Evolutionary conservation across 2,888 invertebrate genomes (phyloP), one percentile per base, ranked within the genome.

Genomic region (Tipula unca): DNA sequence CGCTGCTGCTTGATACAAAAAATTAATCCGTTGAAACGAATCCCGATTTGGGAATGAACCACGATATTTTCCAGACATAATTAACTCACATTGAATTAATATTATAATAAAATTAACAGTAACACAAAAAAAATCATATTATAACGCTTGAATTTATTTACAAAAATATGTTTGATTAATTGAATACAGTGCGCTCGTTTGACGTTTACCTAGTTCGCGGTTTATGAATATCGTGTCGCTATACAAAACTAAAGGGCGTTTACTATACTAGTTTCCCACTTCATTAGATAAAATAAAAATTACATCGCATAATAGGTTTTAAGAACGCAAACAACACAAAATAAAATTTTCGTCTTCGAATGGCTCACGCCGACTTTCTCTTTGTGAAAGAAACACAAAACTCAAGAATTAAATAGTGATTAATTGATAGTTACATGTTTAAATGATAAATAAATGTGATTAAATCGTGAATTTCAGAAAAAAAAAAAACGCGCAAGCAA

Each of bases 1-100:
- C 85, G 88, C 87, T 0, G 90, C 89, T 0, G 91, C 91, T 87
- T 91, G 91, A 86, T 90, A 90, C 0, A 91, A 87, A 42, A 90
- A 91, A 85, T 91, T 91, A 89, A 91, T 90, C 1, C 89, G 88
- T 85, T 88, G 88, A n/a, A 89, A 88, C 0, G 88, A 88, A 85
- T 90, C 89, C 29, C 88, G 89, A 2, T 88, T 88, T 86, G 85
- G 83, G 5, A 83, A 20, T 25, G 39, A 20, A 4, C 85, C 85
- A 14, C 42, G 36, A 85, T 25, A 42, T 85, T 85, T 85, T 14
- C 85, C 39, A 42, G 85, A 85, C 85, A 85, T 85, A 42, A 10
- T 69, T 25, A 69, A 25, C 5, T 1, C 6, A 54, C 0, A 0
- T 6, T 69, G 10, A 69, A 25, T 25, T 69, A 69, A 20, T 20